These are phyloP conservation scores for Microcebus lehilahytsara DNA, from an alignment of 2,113 vertebrate species.

Conservation along the genomic window DNA sequence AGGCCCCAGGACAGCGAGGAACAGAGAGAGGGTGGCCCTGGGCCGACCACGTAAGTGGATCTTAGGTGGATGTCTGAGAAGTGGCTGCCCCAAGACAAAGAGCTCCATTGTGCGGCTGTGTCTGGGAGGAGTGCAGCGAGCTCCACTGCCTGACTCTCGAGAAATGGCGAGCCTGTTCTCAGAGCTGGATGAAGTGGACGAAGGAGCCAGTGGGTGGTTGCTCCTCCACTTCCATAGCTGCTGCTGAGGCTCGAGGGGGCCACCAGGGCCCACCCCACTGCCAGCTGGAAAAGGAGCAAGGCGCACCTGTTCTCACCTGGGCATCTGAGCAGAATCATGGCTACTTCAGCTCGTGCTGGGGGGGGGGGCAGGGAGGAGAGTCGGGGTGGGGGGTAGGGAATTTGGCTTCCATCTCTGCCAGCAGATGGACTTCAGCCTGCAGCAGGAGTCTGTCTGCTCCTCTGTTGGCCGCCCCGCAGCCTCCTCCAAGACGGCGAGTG, in stretches of 20 bases:
- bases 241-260: not conserved
- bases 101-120: not conserved
- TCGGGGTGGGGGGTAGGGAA: not conserved
- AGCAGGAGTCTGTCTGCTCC: not conserved
- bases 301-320: not conserved
- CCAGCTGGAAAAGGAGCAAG: not conserved
- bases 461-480: not conserved
- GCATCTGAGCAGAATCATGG: not conserved
- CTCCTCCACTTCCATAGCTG: not conserved
- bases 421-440: slow-evolving; percentile 11
- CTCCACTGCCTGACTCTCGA: not conserved
- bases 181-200: not conserved
- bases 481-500: not conserved
- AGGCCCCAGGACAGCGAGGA: not conserved
- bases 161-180: not conserved
- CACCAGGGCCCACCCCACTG: not conserved
- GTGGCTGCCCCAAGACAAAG: not conserved
- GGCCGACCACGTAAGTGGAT: not conserved
- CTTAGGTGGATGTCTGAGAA: not conserved
- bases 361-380: too few species aligned
- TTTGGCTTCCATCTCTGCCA: not conserved
- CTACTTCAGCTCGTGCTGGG: not conserved
- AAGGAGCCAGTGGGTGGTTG: not conserved
- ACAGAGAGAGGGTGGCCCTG: not conserved
- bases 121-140: not conserved